Base-by-base conservation (phyloP, 2,797 vertebrate genomes). In the Phylloscopus collybita region DNA sequence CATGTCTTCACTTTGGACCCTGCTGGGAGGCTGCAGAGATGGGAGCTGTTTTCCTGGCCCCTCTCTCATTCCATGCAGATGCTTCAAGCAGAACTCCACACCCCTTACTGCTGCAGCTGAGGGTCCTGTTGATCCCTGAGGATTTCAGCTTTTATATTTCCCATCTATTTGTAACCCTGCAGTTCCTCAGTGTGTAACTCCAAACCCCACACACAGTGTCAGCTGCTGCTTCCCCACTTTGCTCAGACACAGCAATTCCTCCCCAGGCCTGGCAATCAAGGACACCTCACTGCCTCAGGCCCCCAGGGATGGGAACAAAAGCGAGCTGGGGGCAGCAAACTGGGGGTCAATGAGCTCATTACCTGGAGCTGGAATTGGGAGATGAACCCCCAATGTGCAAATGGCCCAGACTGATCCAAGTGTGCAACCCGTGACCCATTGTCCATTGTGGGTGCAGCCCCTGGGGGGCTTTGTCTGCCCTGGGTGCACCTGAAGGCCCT, bases 181-280 rank as follows among this genome's bases (percentile, higher is more conserved):
- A 38, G 0, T 47, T 66, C 51, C n/a, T 57, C 4, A 32, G n/a
- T 21, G 42, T 2, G 0, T 0, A 7, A 66, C 22, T 47, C n/a
- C 0, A 32, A 79, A 56, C 40, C 32, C 50, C 51, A 66, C 4
- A 6, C 4, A 1, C n/a, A 38, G 22, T 14, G 62, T 1, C 6
- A 67, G 62, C n/a, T 47, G 27, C 76, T 67, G 51, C 51, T 57
- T 4, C 0, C 51, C 42, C 62, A 38, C 6, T 79, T 45, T 1
- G 40, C 4, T 1, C 61, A 79, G 13, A 56, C 61, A 79, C 50
- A 65, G 2, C 50, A 79, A 65, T 65, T 79, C 61, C 75, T 65
- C 75, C 36, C 40, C 40, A 65, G 40, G 26, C 57, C 74, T 65
- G 50, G 50, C 0, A 10, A 11, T 66, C 61, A 38, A 54, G 61